Conservation (phyloP, 2,888 invertebrate genomes). For the Agonopterix arenella region DNA sequence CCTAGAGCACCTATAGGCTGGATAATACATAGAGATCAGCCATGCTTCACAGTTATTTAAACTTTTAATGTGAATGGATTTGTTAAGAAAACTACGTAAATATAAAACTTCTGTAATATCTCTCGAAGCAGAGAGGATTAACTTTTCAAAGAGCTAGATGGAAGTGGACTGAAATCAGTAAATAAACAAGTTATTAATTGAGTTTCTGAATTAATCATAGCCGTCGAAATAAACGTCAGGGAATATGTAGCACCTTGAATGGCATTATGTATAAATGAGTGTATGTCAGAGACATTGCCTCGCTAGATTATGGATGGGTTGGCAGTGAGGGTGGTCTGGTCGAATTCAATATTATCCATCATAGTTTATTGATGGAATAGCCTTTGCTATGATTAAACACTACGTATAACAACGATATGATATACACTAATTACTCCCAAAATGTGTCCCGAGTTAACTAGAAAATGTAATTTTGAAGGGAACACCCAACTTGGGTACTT, state of each 20-base stretch:
- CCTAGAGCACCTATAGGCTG: too few relatives aligned
- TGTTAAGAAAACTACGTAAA: background rate
- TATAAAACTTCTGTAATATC: background rate
- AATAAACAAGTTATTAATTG: too few relatives aligned
- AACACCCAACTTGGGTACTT: background rate
- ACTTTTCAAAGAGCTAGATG: too few relatives aligned
- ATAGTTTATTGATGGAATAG: constrained; percentile 55
- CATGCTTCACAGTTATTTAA: background rate
- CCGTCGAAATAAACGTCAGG: constrained; percentile 16
- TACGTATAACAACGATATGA: background rate
- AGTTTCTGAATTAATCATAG: background rate
- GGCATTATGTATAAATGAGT: constrained; percentile 33
- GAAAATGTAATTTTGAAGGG: background rate
- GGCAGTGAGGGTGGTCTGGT: constrained; percentile 30
- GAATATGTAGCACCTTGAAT: constrained; percentile 15
- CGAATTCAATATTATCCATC: constrained; percentile 51
- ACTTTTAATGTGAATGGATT: background rate
- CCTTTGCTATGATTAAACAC: constrained; percentile 6
- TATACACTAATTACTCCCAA: constrained; percentile 5
- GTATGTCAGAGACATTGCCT: constrained; percentile 44
- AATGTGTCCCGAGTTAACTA: background rate
- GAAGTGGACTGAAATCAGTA: too few relatives aligned
- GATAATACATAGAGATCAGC: background rate
- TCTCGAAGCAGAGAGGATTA: too few relatives aligned
- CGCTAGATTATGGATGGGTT: constrained; percentile 46